Evolutionary conservation across 53 echinoderm and acorn worm genomes (phyloP), one percentile per base, ranked within the genome.

Genomic region (Holothuria leucospilota): DNA sequence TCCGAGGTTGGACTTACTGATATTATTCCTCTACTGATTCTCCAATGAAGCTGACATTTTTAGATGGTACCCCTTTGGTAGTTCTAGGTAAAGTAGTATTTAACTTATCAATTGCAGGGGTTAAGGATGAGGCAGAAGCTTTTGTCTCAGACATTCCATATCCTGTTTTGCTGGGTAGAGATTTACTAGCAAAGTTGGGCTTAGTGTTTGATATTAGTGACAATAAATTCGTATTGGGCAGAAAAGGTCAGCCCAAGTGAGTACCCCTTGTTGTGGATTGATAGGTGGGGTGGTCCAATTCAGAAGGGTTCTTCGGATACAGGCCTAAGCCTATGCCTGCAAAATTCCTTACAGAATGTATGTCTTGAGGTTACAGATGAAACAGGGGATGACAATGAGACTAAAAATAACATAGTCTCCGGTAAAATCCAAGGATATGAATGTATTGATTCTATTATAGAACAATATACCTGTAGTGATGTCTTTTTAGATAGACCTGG

Each of bases 201-300:
- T n/a, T n/a, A n/a, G n/a, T n/a, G n/a, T n/a, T n/a, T n/a, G n/a
- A n/a, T n/a, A n/a, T n/a, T n/a, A n/a, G n/a, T n/a, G n/a, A n/a
- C n/a, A n/a, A n/a, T n/a, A n/a, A n/a, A 27, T 52, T 52, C 8
- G 7, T 77, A 77, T 77, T 77, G 78, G n/a, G 21, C 78, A 52
- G 78, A 53, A 28, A 77, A 27, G n/a, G 2, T 12, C 23, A 14
- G 2, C 3, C 78, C 78, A 13, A 0, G 25, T 8, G 23, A 77
- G 15, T 53, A 53, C 51, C 78, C 78, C 23, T 77, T 77, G 56
- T 7, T 77, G 56, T 77, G 78, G 56, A 27, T 77, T 53, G 78
- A 77, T 27, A 77, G n/a, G 42, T 53, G 40, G 53, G n/a, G n/a
- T n/a, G n/a, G n/a, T n/a, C n/a, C n/a, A n/a, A n/a, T n/a, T n/a